Percentiles rank a stretch among this genome's conserved stretches.
These are phyloP conservation scores for Dichetophora obliterata DNA, from an alignment of 2,888 invertebrate genomes.

Conservation along the genomic window DNA sequence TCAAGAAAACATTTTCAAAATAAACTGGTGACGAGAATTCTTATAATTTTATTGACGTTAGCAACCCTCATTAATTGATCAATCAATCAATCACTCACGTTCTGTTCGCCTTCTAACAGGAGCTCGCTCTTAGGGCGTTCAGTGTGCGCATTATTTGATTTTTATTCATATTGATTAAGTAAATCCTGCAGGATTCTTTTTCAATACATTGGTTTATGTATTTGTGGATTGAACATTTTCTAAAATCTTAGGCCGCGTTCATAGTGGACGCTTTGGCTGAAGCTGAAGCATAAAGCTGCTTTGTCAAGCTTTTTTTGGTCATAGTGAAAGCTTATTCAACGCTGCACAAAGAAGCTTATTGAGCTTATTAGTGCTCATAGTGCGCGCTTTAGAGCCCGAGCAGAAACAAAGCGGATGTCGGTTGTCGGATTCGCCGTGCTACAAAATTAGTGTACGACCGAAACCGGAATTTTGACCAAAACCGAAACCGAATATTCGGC, in stretches of 20 bases:
- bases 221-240: neutral
- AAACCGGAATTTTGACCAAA: too few species aligned
- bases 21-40: neutral
- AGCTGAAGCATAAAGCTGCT: too few species aligned
- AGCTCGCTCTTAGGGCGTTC: neutral
- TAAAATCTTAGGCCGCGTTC: neutral
- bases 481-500: too few species aligned
- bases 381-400: too few species aligned
- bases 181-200: neutral
- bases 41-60: neutral
- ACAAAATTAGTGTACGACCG: too few species aligned
- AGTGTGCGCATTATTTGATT: neutral
- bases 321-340: too few species aligned
- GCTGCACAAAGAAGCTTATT: too few species aligned
- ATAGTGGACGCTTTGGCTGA: too few species aligned
- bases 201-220: neutral
- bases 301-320: too few species aligned
- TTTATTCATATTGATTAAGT: neutral
- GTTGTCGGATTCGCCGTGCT: too few species aligned
- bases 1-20: neutral
- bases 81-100: neutral
- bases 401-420: too few species aligned
- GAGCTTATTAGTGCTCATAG: too few species aligned
- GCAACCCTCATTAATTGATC: conserved; percentile 14
- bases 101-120: neutral